Evolutionary conservation across 2,113 vertebrate genomes (phyloP), one percentile per base, ranked within the genome.

Genomic region (Eonycteris spelaea): DNA sequence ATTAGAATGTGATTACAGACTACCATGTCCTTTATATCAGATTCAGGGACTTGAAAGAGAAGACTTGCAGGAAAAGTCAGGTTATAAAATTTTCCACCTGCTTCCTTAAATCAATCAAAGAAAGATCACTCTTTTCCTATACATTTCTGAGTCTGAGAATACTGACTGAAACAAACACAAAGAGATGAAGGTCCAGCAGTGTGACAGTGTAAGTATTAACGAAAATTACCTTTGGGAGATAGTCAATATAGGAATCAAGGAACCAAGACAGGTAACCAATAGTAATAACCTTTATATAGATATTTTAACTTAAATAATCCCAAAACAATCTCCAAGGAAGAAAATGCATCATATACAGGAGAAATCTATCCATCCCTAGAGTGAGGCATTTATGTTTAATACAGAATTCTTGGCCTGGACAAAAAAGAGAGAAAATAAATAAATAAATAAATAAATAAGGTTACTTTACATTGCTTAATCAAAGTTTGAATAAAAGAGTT

Each of bases 1-100:
- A 98, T 97, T 95, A 97, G 77, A 97, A 92, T 97, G 45, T 33
- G 21, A 96, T 97, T 96, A 97, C 74, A 97, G 90, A 96, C 74
- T 86, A 79, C 77, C 26, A 10, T 94, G 68, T 92, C 78, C 68
- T 95, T 98, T 97, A 95, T 97, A 98, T 97, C 97, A 95, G 78
- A 96, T 97, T 71, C 45, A 97, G 24, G 10, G 21, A 97, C 89
- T 96, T 98, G 78, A 97, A 97, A 97, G 91, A 70, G 74, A 92
- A 91, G 59, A 93, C 90, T 91, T 90, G 87, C 24, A 78, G 55
- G 24, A 28, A 91, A 93, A 57, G 12, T 57, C 59, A 93, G 73
- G 82, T 89, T 61, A 74, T 55, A 96, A 91, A 93, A 93, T 95
- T 91, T 96, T 96, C 63, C 26, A 96, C 30, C 43, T 95, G 70